Conservation (phyloP, 2,797 vertebrate genomes). For the Eulemur rubriventer region DNA sequence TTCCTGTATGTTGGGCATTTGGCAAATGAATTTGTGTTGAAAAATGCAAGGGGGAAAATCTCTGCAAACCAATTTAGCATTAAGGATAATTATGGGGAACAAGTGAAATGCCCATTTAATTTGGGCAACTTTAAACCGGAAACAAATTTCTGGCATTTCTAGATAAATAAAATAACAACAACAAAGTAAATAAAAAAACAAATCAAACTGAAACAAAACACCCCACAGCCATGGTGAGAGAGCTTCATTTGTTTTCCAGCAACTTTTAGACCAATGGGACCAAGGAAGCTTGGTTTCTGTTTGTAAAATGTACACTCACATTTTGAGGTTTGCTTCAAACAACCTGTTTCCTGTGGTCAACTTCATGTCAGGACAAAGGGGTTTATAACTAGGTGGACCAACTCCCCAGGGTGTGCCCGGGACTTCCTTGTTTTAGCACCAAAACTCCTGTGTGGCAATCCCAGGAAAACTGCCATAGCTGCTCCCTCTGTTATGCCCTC, state of each 20-base stretch:
- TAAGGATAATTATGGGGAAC: not conserved
- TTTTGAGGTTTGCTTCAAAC: not conserved
- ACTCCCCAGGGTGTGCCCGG: not conserved
- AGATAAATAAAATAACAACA: not conserved
- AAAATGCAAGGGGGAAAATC: not conserved
- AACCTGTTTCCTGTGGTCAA: not conserved
- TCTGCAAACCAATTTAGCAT: not conserved
- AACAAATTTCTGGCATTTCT: slow-evolving; percentile 31
- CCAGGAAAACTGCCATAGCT: not conserved
- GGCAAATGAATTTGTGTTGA: slow-evolving; percentile 46
- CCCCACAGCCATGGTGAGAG: not conserved
- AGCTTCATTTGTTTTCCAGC: not conserved
- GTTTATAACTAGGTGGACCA: not conserved
- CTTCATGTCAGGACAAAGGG: not conserved
- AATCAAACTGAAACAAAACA: not conserved
- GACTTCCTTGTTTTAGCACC: not conserved
- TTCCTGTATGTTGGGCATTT: slow-evolving; percentile 37
- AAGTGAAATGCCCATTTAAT: not conserved
- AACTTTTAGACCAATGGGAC: not conserved
- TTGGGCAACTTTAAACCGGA: not conserved
- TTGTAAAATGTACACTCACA: not conserved
- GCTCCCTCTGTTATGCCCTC: not conserved
- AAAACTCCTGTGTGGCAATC: not conserved
- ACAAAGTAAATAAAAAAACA: not conserved
- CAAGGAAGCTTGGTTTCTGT: not conserved